phyloP scores from a whole-genome alignment of 2,888 invertebrate species.

The Lingula anatina region DNA sequence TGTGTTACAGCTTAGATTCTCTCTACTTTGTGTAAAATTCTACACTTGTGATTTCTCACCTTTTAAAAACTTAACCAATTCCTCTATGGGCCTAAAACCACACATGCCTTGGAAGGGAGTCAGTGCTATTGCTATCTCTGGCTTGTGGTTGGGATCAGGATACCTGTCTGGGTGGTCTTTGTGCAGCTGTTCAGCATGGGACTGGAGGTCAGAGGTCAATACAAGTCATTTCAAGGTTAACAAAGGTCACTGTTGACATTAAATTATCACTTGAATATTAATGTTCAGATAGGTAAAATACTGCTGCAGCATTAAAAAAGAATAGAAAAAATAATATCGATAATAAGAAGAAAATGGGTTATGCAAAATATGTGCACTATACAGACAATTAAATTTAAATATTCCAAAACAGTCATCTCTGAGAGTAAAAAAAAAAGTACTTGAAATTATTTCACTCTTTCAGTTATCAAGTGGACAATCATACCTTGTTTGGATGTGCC shows the following conservation, averaged over 20 bases:
- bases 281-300: too few species aligned
- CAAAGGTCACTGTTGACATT: too few species aligned
- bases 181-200: constrained; percentile 77
- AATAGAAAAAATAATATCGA: too few species aligned
- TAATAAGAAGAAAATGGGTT: too few species aligned
- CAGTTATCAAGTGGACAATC: too few species aligned
- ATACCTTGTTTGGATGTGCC: constrained; percentile 87
- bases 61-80: constrained; percentile 68
- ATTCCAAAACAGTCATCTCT: background rate
- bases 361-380: background rate
- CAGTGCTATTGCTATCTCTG: constrained; percentile 92
- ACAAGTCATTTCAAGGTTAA: too few species aligned
- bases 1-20: too few species aligned
- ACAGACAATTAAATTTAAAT: too few species aligned
- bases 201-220: too few species aligned
- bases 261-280: too few species aligned
- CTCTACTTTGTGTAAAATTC: background rate
- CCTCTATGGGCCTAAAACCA: constrained; percentile 78
- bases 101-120: constrained; percentile 90
- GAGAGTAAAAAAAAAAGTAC: background rate
- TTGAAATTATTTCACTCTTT: background rate
- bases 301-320: too few species aligned
- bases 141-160: constrained; percentile 96
- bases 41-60: constrained; percentile 52
- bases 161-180: constrained; percentile 74